Conservation (phyloP, 2,113 vertebrate genomes). For the Marmota monax region DNA sequence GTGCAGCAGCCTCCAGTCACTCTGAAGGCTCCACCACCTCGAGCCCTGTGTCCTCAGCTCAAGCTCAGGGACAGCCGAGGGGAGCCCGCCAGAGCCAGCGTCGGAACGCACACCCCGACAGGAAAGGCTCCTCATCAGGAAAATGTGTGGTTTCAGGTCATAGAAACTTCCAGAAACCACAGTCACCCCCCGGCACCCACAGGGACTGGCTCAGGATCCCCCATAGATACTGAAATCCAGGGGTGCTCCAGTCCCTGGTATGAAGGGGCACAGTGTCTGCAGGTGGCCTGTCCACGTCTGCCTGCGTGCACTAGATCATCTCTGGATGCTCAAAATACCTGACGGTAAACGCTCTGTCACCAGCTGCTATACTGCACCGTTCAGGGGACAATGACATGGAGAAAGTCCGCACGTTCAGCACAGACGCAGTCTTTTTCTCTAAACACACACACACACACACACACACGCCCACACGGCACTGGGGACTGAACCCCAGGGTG, state of each 20-base stretch:
- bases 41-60: fast-evolving
- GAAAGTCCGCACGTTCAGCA: background rate
- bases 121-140: background rate
- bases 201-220: background rate
- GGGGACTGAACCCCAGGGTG: too few relatives aligned
- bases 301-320: background rate
- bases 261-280: background rate
- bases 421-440: too few relatives aligned
- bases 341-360: background rate
- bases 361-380: background rate
- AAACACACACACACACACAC: too few relatives aligned
- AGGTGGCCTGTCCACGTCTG: background rate
- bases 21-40: fast-evolving
- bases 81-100: background rate
- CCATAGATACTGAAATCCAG: background rate
- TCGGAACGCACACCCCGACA: background rate
- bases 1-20: background rate
- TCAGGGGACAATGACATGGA: background rate
- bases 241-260: background rate
- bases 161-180: background rate
- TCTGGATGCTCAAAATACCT: background rate
- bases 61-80: background rate
- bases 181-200: background rate
- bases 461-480: too few relatives aligned
- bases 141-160: background rate